phyloP scores from a whole-genome alignment of 2,113 vertebrate genomes.

The Rhegmatorhina hoffmannsi region DNA sequence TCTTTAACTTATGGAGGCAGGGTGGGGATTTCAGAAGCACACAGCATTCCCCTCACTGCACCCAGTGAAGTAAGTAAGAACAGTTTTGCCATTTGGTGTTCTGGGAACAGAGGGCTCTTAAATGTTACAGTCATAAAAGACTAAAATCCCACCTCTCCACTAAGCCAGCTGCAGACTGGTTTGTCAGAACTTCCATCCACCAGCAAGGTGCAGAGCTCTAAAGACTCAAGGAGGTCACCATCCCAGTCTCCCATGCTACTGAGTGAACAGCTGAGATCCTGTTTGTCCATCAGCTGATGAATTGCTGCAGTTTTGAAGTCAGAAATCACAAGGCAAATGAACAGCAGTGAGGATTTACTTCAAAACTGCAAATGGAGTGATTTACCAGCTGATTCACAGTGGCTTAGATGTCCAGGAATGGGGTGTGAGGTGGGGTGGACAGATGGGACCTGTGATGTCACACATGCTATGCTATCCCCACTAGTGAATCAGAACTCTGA shows the following conservation, averaged over 20 bases:
- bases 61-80: background rate
- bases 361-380: background rate
- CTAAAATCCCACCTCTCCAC: background rate
- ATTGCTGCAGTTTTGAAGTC: background rate
- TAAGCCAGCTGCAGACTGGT: background rate
- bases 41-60: background rate
- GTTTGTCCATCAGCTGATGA: background rate
- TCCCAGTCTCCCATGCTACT: background rate
- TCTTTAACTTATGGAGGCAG: background rate
- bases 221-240: background rate
- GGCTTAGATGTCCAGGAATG: constrained; percentile 16
- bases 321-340: background rate
- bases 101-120: background rate
- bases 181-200: background rate
- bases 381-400: background rate
- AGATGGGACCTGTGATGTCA: background rate
- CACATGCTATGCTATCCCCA: background rate
- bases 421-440: background rate
- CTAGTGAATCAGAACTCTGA: background rate
- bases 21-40: background rate
- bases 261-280: background rate
- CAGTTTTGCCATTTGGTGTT: background rate
- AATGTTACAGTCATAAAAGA: background rate
- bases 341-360: background rate
- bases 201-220: background rate